These are phyloP conservation scores for Poecilus cupreus DNA, from an alignment of 2,888 invertebrate genomes.

Conservation along the genomic window DNA sequence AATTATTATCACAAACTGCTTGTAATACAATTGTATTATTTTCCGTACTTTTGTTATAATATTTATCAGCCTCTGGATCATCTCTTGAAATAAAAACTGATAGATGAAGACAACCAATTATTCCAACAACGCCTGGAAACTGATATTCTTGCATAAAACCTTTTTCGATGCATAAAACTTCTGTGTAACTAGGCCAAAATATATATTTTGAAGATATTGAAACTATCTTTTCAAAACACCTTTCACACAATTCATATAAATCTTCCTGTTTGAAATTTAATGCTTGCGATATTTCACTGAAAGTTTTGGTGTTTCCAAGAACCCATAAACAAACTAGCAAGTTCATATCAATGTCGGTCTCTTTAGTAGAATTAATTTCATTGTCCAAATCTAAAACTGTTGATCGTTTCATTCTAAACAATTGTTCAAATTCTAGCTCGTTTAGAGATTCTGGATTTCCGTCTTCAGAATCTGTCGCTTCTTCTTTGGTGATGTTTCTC, in stretches of 20 bases:
- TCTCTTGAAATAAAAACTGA: constrained; percentile 57
- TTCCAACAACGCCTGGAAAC: constrained; percentile 63
- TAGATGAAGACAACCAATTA: constrained; percentile 63
- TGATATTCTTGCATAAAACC: constrained; percentile 61
- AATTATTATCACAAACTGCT: constrained; percentile 64
- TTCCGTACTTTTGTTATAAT: constrained; percentile 62
- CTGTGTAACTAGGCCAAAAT: constrained; percentile 62
- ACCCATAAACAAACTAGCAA: constrained; percentile 63
- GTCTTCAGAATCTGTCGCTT: not conserved
- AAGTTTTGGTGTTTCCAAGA: constrained; percentile 62
- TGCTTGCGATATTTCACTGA: constrained; percentile 60
- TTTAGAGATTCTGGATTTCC: constrained; percentile 57
- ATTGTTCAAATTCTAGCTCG: constrained; percentile 62
- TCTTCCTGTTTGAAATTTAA: constrained; percentile 60
- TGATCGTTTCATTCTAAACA: constrained; percentile 62
- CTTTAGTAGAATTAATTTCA: constrained; percentile 62
- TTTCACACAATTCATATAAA: constrained; percentile 59
- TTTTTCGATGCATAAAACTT: constrained; percentile 60
- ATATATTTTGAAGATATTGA: constrained; percentile 61
- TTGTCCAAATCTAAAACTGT: constrained; percentile 62
- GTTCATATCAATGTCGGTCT: constrained; percentile 59
- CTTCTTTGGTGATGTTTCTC: no score
- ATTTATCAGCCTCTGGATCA: constrained; percentile 37
- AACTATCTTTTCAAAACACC: constrained; percentile 62
- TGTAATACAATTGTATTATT: constrained; percentile 64